Evolutionary conservation across 2,113 vertebrate species (phyloP).

Genomic region (Guaruba guarouba): DNA sequence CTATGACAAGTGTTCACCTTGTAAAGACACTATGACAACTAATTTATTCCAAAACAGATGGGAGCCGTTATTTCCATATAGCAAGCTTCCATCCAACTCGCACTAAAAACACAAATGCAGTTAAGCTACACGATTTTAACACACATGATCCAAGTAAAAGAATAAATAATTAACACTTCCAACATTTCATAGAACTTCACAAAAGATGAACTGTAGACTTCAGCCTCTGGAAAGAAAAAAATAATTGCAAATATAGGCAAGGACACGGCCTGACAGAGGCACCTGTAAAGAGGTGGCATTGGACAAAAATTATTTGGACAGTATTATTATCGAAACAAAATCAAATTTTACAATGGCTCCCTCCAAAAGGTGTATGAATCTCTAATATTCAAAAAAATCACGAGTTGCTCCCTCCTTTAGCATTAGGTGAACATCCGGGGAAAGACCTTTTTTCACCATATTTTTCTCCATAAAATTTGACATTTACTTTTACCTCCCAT

Average conservation of each 20-base stretch:
- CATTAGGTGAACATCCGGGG: background rate
- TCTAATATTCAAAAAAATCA: background rate
- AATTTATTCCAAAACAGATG: conserved; percentile 72
- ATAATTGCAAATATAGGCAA: conserved; percentile 37
- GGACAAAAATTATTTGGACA: background rate
- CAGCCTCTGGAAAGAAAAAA: conserved; percentile 22
- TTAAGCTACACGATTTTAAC: conserved; percentile 47
- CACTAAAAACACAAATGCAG: conserved; percentile 35
- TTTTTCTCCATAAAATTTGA: background rate
- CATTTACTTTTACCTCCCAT: background rate
- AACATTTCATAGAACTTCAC: conserved; percentile 42
- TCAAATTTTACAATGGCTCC: background rate
- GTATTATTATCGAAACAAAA: background rate
- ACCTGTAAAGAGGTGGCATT: conserved; percentile 20
- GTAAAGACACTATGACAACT: conserved; percentile 55
- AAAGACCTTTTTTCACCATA: background rate
- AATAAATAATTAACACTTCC: background rate
- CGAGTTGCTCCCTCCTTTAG: background rate
- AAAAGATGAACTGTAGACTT: conserved; percentile 43
- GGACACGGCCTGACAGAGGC: conserved; percentile 18
- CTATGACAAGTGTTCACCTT: conserved; percentile 64
- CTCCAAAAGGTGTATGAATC: background rate
- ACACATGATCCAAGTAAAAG: conserved; percentile 49
- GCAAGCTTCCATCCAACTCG: conserved; percentile 55
- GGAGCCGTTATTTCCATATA: conserved; percentile 62